These are phyloP conservation scores for Pangasianodon gigas DNA, from an alignment of 2,113 vertebrate genomes.

Conservation along the genomic window DNA sequence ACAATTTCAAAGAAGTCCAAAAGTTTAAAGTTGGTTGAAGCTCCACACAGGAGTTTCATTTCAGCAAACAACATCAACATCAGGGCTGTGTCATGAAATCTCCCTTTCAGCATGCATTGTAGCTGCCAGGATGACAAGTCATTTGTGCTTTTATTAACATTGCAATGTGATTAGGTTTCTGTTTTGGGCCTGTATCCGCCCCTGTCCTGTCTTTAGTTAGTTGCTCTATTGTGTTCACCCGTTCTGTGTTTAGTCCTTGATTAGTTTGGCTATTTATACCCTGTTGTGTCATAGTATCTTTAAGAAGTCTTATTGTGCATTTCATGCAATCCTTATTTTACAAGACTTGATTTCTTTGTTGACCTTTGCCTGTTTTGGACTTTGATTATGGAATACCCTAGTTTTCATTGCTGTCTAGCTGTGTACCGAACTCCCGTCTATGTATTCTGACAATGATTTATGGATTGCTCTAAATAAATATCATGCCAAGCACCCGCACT, in stretches of 20 bases:
- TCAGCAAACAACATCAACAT: neutral
- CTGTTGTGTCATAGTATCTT: no score
- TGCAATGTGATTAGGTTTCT: neutral
- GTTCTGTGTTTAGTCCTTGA: neutral
- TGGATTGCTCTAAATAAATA: neutral
- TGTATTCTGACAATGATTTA: slow-evolving; percentile 1
- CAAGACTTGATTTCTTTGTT: neutral
- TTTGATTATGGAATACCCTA: neutral
- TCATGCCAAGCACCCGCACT: neutral
- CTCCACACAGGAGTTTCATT: neutral
- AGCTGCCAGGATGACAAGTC: neutral
- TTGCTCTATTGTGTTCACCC: neutral
- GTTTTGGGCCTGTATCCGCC: neutral
- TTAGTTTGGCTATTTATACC: neutral
- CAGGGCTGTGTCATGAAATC: neutral
- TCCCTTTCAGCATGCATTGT: neutral
- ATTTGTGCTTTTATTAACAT: neutral
- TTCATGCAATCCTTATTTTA: neutral
- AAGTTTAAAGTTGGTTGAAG: slow-evolving; percentile 34
- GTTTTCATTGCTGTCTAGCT: neutral
- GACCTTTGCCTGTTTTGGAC: neutral
- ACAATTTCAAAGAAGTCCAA: slow-evolving; percentile 38
- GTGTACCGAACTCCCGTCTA: neutral
- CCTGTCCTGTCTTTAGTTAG: neutral
- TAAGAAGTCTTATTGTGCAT: neutral